phyloP scores from a whole-genome alignment of 2,113 vertebrate genomes.

The Pandion haliaetus region DNA sequence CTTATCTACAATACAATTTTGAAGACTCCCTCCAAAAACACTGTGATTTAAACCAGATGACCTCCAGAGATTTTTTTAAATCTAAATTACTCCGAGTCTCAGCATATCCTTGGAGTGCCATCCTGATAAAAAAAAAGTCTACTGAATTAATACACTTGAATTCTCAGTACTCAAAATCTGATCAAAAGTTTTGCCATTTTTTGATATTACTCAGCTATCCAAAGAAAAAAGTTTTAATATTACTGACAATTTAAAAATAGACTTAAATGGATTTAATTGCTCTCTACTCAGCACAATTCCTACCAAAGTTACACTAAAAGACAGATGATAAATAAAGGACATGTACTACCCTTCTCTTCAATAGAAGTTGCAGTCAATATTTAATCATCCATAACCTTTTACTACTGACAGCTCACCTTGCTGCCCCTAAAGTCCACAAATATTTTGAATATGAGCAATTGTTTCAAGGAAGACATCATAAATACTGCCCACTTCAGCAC shows the following conservation, averaged over 20 bases:
- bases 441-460: not conserved
- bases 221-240: not conserved
- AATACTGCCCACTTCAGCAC: not conserved
- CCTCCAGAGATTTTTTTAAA: not conserved
- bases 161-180: not conserved
- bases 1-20: not conserved
- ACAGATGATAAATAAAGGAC: not conserved
- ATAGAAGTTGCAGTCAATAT: not conserved
- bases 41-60: not conserved
- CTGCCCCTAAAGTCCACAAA: not conserved
- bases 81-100: not conserved
- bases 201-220: not conserved
- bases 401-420: not conserved
- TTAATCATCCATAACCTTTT: not conserved
- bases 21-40: not conserved
- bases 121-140: not conserved
- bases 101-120: not conserved
- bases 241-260: not conserved
- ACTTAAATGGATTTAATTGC: not conserved
- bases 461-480: not conserved
- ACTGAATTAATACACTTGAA: not conserved
- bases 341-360: not conserved
- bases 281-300: not conserved
- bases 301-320: not conserved
- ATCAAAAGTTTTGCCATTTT: not conserved